Conservation (phyloP, 2,888 invertebrate genomes). For the Diaphora mendica region DNA sequence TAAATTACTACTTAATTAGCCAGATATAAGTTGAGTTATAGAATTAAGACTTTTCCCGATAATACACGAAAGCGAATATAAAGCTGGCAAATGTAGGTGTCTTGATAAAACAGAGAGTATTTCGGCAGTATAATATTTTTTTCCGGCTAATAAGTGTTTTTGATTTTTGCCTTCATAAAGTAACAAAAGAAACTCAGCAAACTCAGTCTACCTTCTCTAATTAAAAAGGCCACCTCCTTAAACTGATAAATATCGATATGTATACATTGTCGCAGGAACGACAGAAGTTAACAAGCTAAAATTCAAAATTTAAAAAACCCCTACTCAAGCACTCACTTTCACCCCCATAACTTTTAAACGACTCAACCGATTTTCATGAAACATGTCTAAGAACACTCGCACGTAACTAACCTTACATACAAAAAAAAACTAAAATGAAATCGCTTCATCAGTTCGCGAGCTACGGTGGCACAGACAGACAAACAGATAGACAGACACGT, state of each 20-base stretch:
- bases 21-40: not conserved
- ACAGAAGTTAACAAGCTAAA: too few species aligned
- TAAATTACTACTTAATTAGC: not conserved
- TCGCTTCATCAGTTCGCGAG: too few species aligned
- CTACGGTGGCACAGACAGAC: too few species aligned
- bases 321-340: too few species aligned
- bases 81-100: not conserved
- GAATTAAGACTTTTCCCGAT: too few species aligned
- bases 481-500: too few species aligned
- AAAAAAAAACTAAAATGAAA: too few species aligned
- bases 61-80: not conserved
- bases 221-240: not conserved
- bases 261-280: not conserved
- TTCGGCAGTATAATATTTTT: not conserved
- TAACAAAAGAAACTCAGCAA: not conserved
- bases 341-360: too few species aligned
- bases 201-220: not conserved
- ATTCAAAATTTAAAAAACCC: too few species aligned
- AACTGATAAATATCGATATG: not conserved
- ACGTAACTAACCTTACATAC: too few species aligned
- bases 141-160: not conserved
- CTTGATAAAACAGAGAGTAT: not conserved
- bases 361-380: too few species aligned
- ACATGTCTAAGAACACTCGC: too few species aligned
- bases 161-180: not conserved